Conservation (phyloP, 2,113 vertebrate species). For the Dipodomys stephensi region DNA sequence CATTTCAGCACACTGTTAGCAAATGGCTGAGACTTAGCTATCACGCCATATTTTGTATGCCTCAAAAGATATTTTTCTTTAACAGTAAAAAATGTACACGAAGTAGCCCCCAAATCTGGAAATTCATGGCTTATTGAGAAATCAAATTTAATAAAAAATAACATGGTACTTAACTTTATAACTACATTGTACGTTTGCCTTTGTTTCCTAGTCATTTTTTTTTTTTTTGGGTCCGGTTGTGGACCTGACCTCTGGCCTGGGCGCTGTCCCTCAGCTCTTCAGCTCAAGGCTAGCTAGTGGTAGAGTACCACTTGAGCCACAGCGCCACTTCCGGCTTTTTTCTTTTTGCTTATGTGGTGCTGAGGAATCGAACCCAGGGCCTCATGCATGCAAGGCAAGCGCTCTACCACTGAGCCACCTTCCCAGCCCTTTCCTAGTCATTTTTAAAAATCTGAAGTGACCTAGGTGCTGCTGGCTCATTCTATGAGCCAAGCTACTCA, state of each 20-base stretch:
- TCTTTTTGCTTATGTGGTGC: too few species aligned
- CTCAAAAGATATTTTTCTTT: not conserved
- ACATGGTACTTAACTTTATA: not conserved
- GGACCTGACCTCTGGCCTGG: too few species aligned
- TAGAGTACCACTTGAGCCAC: too few species aligned
- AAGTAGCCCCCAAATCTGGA: not conserved
- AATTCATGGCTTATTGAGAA: not conserved
- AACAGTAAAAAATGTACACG: not conserved
- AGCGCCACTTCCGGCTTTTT: too few species aligned
- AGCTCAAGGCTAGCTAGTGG: too few species aligned
- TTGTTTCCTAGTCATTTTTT: not conserved
- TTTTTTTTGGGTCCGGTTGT: too few species aligned
- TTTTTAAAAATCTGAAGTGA: not conserved
- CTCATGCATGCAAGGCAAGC: too few species aligned
- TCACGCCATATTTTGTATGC: not conserved
- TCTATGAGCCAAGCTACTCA: too few species aligned
- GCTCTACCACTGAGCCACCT: too few species aligned
- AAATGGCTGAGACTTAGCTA: slow-evolving; percentile 15
- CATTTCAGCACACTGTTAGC: not conserved
- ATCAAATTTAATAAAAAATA: not conserved
- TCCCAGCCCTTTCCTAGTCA: not conserved
- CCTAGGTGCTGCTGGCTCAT: too few species aligned
- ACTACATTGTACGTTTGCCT: not conserved
- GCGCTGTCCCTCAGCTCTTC: too few species aligned
- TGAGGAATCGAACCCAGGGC: too few species aligned